Conservation (phyloP, 2,888 invertebrate species). For the Ophion costatus region DNA sequence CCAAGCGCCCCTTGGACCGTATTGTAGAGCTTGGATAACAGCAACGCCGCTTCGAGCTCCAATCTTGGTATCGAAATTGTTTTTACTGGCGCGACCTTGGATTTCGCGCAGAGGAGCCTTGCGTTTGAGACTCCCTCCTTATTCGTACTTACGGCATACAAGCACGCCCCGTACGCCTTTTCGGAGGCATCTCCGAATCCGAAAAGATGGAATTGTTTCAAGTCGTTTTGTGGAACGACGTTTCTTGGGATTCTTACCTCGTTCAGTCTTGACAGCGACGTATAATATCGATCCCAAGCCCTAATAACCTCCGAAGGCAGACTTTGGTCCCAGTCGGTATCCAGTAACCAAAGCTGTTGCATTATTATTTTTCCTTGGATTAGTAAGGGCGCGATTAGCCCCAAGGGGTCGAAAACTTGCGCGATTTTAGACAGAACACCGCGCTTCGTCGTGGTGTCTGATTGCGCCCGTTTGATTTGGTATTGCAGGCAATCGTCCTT, state of each 20-base stretch:
- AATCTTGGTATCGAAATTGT: slow-evolving; percentile 53
- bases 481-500: background rate
- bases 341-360: slow-evolving; percentile 31
- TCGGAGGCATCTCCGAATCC: slow-evolving; percentile 64
- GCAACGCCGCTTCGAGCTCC: slow-evolving; percentile 58
- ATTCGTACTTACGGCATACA: slow-evolving; percentile 15
- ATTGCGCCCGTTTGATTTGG: background rate
- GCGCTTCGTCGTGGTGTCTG: slow-evolving; percentile 29
- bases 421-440: slow-evolving; percentile 43
- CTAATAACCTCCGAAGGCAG: background rate
- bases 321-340: slow-evolving; percentile 32
- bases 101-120: slow-evolving; percentile 5
- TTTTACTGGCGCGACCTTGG: slow-evolving; percentile 18
- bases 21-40: slow-evolving; percentile 33
- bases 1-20: background rate
- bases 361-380: slow-evolving; percentile 47
- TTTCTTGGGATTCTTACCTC: slow-evolving; percentile 8
- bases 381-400: slow-evolving; percentile 44
- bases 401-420: slow-evolving; percentile 50
- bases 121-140: background rate
- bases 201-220: background rate
- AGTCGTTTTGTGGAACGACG: background rate
- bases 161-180: background rate
- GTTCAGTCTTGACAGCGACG: slow-evolving; percentile 26
- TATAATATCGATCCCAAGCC: slow-evolving; percentile 22